These are phyloP conservation scores for Siphonodentalium dalli DNA, from an alignment of 2,888 invertebrate genomes.

Conservation along the genomic window DNA sequence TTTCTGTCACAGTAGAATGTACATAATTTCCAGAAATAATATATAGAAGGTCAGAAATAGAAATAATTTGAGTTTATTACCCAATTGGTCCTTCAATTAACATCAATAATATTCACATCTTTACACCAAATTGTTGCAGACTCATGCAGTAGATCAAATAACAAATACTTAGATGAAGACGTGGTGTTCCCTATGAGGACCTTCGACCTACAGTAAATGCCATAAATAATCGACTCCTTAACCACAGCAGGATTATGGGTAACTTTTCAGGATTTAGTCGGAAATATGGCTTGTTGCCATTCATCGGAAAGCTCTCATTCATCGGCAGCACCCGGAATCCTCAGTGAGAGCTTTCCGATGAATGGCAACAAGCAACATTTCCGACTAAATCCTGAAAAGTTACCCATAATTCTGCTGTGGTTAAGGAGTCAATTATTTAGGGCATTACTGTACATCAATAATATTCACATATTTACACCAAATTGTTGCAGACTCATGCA, in stretches of 20 bases:
- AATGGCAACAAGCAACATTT: slow-evolving; percentile 1
- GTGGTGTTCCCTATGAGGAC: slow-evolving; percentile 49
- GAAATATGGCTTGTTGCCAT: too few species aligned
- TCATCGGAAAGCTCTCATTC: too few species aligned
- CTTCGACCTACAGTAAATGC: slow-evolving; percentile 54
- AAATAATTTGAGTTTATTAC: too few species aligned
- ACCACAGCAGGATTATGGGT: too few species aligned
- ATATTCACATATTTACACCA: background rate
- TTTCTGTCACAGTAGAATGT: too few species aligned
- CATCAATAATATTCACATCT: background rate
- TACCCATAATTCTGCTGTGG: background rate
- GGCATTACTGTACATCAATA: background rate
- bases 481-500: background rate
- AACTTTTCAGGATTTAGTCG: too few species aligned
- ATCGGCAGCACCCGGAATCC: too few species aligned
- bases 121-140: background rate
- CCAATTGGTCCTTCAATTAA: background rate
- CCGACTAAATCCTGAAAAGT: background rate
- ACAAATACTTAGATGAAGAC: slow-evolving; percentile 16
- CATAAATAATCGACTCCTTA: too few species aligned
- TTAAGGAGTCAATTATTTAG: background rate
- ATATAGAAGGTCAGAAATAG: too few species aligned
- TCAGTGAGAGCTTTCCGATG: too few species aligned
- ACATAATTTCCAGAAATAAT: too few species aligned
- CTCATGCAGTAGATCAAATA: background rate